Percentiles rank a stretch among this genome's conserved stretches.
These are phyloP conservation scores for Callionymus lyra DNA, from an alignment of 2,113 vertebrate species.

Conservation along the genomic window DNA sequence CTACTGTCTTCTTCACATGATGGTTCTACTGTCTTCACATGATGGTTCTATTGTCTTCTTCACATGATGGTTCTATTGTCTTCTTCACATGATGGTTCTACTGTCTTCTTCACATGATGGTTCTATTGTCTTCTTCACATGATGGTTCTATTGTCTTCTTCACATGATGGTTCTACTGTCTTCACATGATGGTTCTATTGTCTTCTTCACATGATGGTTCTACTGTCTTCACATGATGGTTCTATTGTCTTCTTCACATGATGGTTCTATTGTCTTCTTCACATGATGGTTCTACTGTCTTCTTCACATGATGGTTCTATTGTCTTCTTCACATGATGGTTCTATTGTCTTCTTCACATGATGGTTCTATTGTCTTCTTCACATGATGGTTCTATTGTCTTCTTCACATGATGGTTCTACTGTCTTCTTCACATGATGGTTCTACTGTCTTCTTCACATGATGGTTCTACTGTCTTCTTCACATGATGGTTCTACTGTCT, in stretches of 20 bases:
- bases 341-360: constrained; percentile 1
- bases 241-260: constrained; percentile 1
- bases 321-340: no score
- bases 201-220: constrained; percentile 2
- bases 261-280: constrained; percentile 7
- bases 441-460: constrained; percentile 1
- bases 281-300: no score
- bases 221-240: constrained; percentile 45
- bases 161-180: constrained; percentile 5
- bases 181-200: no score
- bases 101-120: neutral
- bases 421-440: no score
- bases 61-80: constrained; percentile 5
- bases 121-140: constrained; percentile 11
- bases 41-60: constrained; percentile 4
- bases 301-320: constrained; percentile 1
- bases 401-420: constrained; percentile 1
- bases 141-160: constrained; percentile 4
- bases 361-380: constrained; percentile 7
- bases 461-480: constrained; percentile 8
- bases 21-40: constrained; percentile 35
- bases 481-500: constrained; percentile 4
- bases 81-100: no score
- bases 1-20: constrained; percentile 2
- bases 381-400: no score